Evolutionary conservation across 2,888 invertebrate genomes (phyloP), one percentile per base, ranked within the genome.

Genomic region (Plebejus anna): DNA sequence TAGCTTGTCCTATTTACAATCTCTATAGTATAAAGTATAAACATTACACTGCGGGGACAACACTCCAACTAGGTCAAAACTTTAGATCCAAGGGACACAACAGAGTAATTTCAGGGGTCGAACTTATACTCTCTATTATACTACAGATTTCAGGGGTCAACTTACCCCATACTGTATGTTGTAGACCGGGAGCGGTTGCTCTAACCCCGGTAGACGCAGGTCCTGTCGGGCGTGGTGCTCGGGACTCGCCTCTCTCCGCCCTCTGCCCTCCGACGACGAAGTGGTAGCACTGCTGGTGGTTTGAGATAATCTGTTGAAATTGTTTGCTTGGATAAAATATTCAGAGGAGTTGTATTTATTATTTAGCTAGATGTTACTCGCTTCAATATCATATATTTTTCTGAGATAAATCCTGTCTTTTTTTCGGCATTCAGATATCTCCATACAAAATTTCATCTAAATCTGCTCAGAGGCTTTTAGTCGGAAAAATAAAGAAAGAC

Each of bases 181-280:
- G 82, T 92, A 94, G 28, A 94, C 92, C 0, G 94, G 94, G 77
- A 94, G 80, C 7, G 90, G 89, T 76, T 87, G 85, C 80, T 93
- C 90, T 75, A 94, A 86, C 81, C 91, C 91, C 57, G 92, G 91
- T 28, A 93, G 83, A 51, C 87, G 90, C 32, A 94, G 84, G 78
- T 92, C 90, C 6, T 88, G 84, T 36, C 81, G 78, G 38, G 81
- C 79, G 79, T 91, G 91, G n/a, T 83, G 81, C 77, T 92, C 93
- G 4, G 94, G 94, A 78, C 94, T 93, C 59, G 89, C 91, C 83
- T 86, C 94, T 80, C 85, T 94, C 87, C 87, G 94, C 80, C 89
- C 96, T 87, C 95, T 81, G 87, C 96, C 85, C 94, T 96, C 86
- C 89, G 96, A 87, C 88, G 96, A 88, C 88, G 96, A 94, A 87